Evolutionary conservation across 2,797 vertebrate species (phyloP).

Genomic region (Xiphorhynchus erythropygius): DNA sequence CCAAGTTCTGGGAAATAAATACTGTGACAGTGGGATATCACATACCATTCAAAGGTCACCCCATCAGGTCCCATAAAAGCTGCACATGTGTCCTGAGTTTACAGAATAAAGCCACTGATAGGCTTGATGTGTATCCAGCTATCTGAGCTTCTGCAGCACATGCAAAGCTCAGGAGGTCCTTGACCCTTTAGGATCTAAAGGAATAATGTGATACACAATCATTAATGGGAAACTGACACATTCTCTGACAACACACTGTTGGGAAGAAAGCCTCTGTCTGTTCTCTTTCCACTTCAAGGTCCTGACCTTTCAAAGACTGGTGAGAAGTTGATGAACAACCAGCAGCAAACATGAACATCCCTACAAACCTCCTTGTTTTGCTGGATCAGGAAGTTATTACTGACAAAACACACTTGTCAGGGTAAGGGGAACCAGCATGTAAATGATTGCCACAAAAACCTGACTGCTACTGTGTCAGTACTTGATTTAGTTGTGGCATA

Average conservation of each 20-base stretch:
- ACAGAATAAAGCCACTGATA: neutral
- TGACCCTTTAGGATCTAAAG: neutral
- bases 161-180: neutral
- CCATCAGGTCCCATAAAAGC: neutral
- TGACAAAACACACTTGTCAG: neutral
- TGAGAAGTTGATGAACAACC: neutral
- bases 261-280: neutral
- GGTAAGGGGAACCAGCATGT: neutral
- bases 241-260: neutral
- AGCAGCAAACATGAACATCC: neutral
- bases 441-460: neutral
- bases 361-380: neutral
- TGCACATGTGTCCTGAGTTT: neutral
- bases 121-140: neutral
- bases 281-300: neutral
- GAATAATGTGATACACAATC: accelerated
- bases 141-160: neutral
- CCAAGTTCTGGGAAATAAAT: neutral
- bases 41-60: neutral
- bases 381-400: neutral
- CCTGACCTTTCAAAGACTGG: neutral
- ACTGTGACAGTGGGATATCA: neutral
- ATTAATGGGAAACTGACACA: neutral
- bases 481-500: neutral
- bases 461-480: accelerated